Conservation (phyloP, 2,797 vertebrate species). For the Pangasius krempfi region DNA sequence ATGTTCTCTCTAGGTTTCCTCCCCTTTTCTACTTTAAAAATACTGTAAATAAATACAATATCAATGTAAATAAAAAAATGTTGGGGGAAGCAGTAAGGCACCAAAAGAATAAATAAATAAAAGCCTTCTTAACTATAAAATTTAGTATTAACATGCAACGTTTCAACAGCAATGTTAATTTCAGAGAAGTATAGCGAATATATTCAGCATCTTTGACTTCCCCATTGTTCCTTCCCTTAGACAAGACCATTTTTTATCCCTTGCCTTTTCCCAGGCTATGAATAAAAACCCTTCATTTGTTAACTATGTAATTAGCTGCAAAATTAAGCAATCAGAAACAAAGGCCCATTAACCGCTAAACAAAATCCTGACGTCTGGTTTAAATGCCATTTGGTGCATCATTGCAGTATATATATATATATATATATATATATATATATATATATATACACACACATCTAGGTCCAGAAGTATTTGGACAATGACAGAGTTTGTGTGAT, state of each 20-base stretch:
- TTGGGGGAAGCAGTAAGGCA: too few relatives aligned
- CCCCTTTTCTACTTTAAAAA: too few relatives aligned
- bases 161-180: too few relatives aligned
- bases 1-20: too few relatives aligned
- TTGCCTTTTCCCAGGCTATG: slow-evolving; percentile 35
- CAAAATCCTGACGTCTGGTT: slow-evolving; percentile 30
- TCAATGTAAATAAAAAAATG: not conserved
- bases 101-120: not conserved
- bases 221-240: slow-evolving; percentile 15
- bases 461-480: too few relatives aligned
- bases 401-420: not conserved
- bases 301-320: slow-evolving; percentile 49
- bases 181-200: not conserved
- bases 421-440: not conserved
- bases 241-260: not conserved
- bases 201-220: not conserved
- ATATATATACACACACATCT: too few relatives aligned
- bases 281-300: slow-evolving; percentile 43
- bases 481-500: too few relatives aligned
- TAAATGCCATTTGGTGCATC: slow-evolving; percentile 9
- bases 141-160: too few relatives aligned
- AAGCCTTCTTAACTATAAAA: not conserved
- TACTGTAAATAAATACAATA: too few relatives aligned
- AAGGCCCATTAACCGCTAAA: slow-evolving; percentile 31
- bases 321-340: slow-evolving; percentile 30